These are phyloP conservation scores for Choloepus didactylus DNA, from an alignment of 2,797 vertebrate genomes.

Conservation along the genomic window DNA sequence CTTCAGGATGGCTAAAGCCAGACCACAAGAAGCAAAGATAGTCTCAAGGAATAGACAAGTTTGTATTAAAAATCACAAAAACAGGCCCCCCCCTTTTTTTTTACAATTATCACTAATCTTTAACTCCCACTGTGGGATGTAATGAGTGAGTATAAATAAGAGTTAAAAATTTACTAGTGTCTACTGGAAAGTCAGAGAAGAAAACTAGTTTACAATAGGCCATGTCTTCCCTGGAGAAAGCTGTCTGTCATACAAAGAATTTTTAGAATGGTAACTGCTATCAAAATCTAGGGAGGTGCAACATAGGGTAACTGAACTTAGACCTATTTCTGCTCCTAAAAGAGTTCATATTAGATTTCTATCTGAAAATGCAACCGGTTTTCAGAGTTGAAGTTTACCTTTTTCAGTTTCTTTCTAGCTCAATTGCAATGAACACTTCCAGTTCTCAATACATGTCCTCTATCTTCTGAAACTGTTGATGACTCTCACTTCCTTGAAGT, in stretches of 20 bases:
- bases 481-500: background rate
- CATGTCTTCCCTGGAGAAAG: background rate
- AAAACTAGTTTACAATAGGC: background rate
- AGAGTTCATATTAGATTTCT: background rate
- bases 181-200: background rate
- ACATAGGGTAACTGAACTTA: background rate
- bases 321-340: background rate
- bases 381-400: background rate
- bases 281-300: background rate
- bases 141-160: background rate
- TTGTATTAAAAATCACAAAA: background rate
- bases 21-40: background rate
- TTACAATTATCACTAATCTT: background rate
- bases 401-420: too few relatives aligned
- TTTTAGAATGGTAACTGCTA: background rate
- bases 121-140: background rate
- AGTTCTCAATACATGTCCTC: background rate
- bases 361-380: background rate
- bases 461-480: background rate
- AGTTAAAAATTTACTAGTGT: background rate
- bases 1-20: background rate
- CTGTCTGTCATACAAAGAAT: background rate
- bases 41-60: too few relatives aligned
- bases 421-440: background rate
- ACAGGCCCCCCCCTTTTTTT: background rate